Conservation (phyloP, 1,140 invertebrate species). For the Diorhabda elongata region DNA sequence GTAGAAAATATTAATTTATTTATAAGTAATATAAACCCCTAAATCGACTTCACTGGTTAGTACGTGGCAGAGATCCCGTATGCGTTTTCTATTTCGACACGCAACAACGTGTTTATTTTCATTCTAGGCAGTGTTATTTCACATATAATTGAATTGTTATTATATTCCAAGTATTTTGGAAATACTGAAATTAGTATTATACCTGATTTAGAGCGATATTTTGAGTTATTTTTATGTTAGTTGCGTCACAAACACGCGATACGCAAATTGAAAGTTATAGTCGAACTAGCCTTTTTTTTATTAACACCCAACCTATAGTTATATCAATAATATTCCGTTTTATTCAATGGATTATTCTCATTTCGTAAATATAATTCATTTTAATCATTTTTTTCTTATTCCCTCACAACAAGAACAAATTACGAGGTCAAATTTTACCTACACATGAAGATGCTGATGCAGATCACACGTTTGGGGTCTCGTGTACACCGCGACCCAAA, state of each 20-base stretch:
- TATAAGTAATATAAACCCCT: too few relatives aligned
- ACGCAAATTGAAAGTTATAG: slow-evolving; percentile 5
- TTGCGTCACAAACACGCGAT: slow-evolving; percentile 12
- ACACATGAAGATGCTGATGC: too few relatives aligned
- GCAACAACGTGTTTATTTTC: slow-evolving; percentile 16
- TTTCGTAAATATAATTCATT: too few relatives aligned
- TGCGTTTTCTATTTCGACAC: slow-evolving; percentile 12
- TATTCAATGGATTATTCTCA: too few relatives aligned
- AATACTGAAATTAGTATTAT: slow-evolving; percentile 8
- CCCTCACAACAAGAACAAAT: too few relatives aligned
- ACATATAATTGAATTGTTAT: slow-evolving; percentile 17
- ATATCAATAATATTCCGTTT: too few relatives aligned
- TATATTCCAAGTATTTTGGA: slow-evolving; percentile 8
- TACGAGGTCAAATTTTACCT: too few relatives aligned
- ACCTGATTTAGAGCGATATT: slow-evolving; percentile 4
- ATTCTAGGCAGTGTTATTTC: slow-evolving; percentile 13
- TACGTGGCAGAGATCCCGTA: slow-evolving; percentile 6
- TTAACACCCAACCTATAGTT: too few relatives aligned
- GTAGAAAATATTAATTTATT: too few relatives aligned
- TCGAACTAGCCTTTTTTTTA: not conserved
- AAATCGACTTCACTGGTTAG: not conserved
- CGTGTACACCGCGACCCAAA: too few relatives aligned
- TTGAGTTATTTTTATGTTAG: slow-evolving; percentile 1
- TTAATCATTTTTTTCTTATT: too few relatives aligned
- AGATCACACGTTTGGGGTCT: too few relatives aligned